These are phyloP conservation scores for Leptobrachium ailaonicum DNA, from an alignment of 2,113 vertebrate species.

Conservation along the genomic window DNA sequence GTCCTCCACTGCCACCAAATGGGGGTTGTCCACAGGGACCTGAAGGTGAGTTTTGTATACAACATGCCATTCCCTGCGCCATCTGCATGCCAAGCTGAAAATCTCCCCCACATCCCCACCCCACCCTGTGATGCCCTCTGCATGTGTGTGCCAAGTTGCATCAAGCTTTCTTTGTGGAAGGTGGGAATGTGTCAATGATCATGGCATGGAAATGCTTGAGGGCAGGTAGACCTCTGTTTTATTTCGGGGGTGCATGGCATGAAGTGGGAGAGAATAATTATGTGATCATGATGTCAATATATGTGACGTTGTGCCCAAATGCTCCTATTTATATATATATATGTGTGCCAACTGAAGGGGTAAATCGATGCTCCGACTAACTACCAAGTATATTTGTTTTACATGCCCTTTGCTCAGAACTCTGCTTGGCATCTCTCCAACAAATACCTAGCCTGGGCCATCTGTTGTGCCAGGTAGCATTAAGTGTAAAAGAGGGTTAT, in stretches of 20 bases:
- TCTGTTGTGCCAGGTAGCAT: slow-evolving; percentile 19
- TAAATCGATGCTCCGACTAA: background rate
- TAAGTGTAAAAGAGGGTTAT: background rate
- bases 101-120: slow-evolving; percentile 7
- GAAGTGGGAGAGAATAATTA: slow-evolving; percentile 12
- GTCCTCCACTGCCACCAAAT: slow-evolving; percentile 96
- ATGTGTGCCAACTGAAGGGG: slow-evolving; percentile 1
- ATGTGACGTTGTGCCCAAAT: slow-evolving; percentile 9
- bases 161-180: slow-evolving; percentile 30
- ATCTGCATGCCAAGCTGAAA: slow-evolving; percentile 48
- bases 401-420: background rate
- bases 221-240: background rate
- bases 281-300: slow-evolving; percentile 19
- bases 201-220: slow-evolving; percentile 26
- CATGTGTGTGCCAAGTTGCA: slow-evolving; percentile 35
- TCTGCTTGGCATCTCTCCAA: slow-evolving; percentile 35
- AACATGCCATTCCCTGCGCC: slow-evolving; percentile 41
- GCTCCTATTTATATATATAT: background rate
- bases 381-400: background rate
- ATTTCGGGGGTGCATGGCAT: slow-evolving; percentile 44
- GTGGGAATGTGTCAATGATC: slow-evolving; percentile 17
- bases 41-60: slow-evolving; percentile 84
- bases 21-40: slow-evolving; percentile 96
- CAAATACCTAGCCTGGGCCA: slow-evolving; percentile 13
- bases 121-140: slow-evolving; percentile 23